Base-by-base conservation (phyloP, 2,113 vertebrate species). In the Pelvicachromis taeniatus region DNA sequence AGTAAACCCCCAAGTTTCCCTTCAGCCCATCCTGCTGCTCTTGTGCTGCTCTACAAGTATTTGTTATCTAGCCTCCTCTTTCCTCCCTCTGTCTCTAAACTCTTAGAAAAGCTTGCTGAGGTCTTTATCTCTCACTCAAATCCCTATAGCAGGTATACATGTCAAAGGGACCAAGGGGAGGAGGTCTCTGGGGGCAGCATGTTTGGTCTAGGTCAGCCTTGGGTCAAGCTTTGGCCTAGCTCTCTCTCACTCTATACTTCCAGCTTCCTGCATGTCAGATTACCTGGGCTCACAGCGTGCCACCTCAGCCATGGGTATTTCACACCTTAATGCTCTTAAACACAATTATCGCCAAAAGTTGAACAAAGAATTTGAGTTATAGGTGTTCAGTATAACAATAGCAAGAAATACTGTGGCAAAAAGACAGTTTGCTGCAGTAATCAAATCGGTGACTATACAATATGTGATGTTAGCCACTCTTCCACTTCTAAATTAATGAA, bases 81-180 rank as follows among this genome's bases (percentile, higher is more conserved):
- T 75, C 65, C 84, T 82, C 63, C 48, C 42, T 83, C 61, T 79
- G 56, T 81, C 81, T 61, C 90, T 85, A 85, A 93, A 94, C 88
- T 91, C 88, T 88, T 61, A 85, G 88, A 90, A 91, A 89, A 83
- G 80, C 89, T 88, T 55, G 81, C 87, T 65, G 80, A 90, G 91
- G 91, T 93, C 88, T 94, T 95, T 94, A 95, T 95, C 91, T 95
- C 84, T 92, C 90, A 86, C 92, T 94, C 89, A 91, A 95, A 96
- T 96, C 93, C 93, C 90, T 93, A 87, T 59, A 93, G 94, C 96
- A 97, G 97, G 97, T 98, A 98, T 99, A 97, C 93, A 70, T 97
- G 96, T 98, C 97, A 97, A 96, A 97, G 96, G 95, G 92, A 93
- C 93, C 68, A 17, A 82, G 78, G 80, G 89, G 89, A 89, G 95